These are phyloP conservation scores for Reticulitermes lucifugus DNA, from an alignment of 2,888 invertebrate species.

Conservation along the genomic window DNA sequence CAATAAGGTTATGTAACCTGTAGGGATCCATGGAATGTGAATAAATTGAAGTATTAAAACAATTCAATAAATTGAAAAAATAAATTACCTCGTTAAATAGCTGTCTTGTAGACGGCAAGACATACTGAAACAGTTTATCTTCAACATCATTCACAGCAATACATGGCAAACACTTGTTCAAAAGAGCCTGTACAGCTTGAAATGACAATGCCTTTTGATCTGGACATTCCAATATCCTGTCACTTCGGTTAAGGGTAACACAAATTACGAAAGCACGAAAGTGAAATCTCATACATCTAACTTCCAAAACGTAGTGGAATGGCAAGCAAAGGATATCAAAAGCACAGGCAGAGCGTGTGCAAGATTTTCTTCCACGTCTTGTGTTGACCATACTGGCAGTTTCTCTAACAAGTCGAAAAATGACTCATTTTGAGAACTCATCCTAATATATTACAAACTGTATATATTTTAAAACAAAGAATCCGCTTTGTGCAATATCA, in stretches of 20 bases:
- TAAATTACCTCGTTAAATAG: constrained; percentile 13
- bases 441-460: not conserved
- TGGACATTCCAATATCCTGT: constrained; percentile 20
- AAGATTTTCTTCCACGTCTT: not conserved
- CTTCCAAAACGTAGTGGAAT: no score
- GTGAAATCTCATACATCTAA: not conserved
- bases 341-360: not conserved
- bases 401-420: not conserved
- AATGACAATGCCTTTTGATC: not conserved
- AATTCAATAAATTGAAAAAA: not conserved
- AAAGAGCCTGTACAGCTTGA: not conserved
- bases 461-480: no score
- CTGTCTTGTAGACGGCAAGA: not conserved
- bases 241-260: not conserved
- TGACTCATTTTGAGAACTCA: not conserved
- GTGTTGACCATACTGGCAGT: constrained; percentile 2
- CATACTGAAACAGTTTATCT: constrained; percentile 3
- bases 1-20: no score
- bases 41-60: not conserved
- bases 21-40: no score
- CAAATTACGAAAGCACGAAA: not conserved
- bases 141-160: not conserved
- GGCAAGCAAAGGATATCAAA: constrained; percentile 6
- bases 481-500: no score
- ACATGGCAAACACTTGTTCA: constrained; percentile 25